These are phyloP conservation scores for Mesorhabditis spiculigera DNA, from an alignment of 2,888 invertebrate genomes.

Conservation along the genomic window DNA sequence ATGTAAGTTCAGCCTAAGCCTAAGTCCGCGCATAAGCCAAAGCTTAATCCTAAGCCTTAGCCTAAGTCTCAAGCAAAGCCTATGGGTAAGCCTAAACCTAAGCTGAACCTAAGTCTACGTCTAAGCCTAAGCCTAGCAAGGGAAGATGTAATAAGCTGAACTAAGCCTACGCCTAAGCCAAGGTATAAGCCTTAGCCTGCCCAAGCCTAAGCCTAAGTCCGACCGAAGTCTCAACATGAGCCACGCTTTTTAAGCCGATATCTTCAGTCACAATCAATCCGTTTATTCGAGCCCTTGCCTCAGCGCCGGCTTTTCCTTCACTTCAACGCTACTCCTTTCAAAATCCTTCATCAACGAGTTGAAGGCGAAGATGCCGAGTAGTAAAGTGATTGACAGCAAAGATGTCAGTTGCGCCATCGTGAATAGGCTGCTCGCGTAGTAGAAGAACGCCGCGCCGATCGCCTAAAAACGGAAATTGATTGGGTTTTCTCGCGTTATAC, in stretches of 20 bases:
- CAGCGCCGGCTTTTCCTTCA: too few relatives aligned
- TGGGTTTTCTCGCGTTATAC: neutral
- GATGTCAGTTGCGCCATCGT: neutral
- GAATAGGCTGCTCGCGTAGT: slow-evolving; percentile 1
- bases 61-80: neutral
- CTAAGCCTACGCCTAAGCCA: neutral
- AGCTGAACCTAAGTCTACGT: slow-evolving; percentile 1
- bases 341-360: too few relatives aligned
- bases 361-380: neutral
- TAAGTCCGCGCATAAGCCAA: neutral
- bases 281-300: too few relatives aligned
- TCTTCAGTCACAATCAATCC: too few relatives aligned
- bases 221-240: too few relatives aligned
- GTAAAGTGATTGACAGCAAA: neutral
- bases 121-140: slow-evolving; percentile 6
- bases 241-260: too few relatives aligned
- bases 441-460: neutral
- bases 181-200: too few relatives aligned
- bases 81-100: neutral
- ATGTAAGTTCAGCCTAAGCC: too few relatives aligned
- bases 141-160: neutral
- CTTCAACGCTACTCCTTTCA: too few relatives aligned
- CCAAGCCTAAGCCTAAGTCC: too few relatives aligned
- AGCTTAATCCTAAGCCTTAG: neutral
- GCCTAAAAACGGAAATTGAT: neutral